Evolutionary conservation across 2,113 vertebrate genomes (phyloP), one percentile per base, ranked within the genome.

Genomic region (Microtus oregoni): DNA sequence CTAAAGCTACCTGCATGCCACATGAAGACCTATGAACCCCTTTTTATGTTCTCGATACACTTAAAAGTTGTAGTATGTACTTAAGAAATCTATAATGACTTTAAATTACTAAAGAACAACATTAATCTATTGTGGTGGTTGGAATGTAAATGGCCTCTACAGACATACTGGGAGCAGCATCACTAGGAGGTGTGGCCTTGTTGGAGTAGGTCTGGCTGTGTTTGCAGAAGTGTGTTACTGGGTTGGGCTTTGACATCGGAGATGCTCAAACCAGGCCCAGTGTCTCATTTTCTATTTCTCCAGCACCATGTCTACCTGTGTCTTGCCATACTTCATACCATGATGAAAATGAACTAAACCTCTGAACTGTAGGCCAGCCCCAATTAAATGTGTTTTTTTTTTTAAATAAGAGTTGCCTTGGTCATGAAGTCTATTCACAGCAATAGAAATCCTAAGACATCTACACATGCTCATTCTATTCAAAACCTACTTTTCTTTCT

Each of bases 21-120:
- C 55, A 95, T 9, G 7, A 78, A 82, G 35, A 86, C 93, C 38
- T 91, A 32, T 52, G 30, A 77, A 86, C 0, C 1, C 41, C 26
- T 77, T 90, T 87, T 81, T 89, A n/a, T 55, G 93, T 87, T 79
- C 28, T 82, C 55, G 44, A 30, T 17, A 61, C 44, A 75, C 10
- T 55, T 91, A 22, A 92, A 92, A 91, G 55, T 9, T 92, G 0
- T 58, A 92, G 14, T n/a, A 32, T 28, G 32, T 38, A 85, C 55
- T 91, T 90, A 88, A 79, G 41, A 86, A 94, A 83, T 38, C 32
- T 90, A 81, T 61, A 10, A 93, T 68, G 50, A 85, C 65, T 38
- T 44, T 92, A 78, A 11, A 75, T 61, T 76, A 94, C 47, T 89
- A 78, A 78, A 52, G 44, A 81, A 91, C 86, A 30, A 68, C 67